Percentiles rank a stretch among this genome's conserved stretches.
Evolutionary conservation across 2,797 vertebrate genomes (phyloP).

Genomic region (Molossus molossus): DNA sequence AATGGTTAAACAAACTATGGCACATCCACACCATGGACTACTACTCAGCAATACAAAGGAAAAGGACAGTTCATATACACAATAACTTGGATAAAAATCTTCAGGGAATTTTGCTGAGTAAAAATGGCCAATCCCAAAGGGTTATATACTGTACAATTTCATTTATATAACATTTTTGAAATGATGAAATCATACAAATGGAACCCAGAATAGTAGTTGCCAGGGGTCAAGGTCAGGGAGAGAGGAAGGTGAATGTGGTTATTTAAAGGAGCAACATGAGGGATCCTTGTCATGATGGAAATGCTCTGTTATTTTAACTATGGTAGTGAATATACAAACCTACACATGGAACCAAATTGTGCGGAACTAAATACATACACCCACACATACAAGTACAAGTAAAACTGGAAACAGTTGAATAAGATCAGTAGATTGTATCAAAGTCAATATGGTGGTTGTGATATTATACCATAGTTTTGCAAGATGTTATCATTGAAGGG

Average conservation of each 20-base stretch:
- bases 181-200: conserved; percentile 21
- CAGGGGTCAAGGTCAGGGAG: background rate
- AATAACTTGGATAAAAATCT: background rate
- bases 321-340: background rate
- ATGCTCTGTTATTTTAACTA: background rate
- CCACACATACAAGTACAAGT: background rate
- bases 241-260: background rate
- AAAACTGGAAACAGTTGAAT: background rate
- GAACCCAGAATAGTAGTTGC: background rate
- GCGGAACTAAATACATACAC: background rate
- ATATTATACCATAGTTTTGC: too few relatives aligned
- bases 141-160: background rate
- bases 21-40: too few relatives aligned
- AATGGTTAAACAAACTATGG: too few relatives aligned
- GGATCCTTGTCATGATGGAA: background rate
- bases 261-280: background rate
- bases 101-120: background rate
- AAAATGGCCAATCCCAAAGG: background rate
- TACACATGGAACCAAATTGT: background rate
- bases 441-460: too few relatives aligned
- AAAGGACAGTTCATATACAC: background rate
- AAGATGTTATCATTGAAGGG: too few relatives aligned
- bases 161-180: background rate
- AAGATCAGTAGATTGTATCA: background rate
- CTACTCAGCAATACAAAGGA: background rate